Percentiles rank a stretch among this genome's conserved stretches.
These are phyloP conservation scores for Macrosteles quadrilineatus DNA, from an alignment of 1,140 invertebrate species.

Conservation along the genomic window DNA sequence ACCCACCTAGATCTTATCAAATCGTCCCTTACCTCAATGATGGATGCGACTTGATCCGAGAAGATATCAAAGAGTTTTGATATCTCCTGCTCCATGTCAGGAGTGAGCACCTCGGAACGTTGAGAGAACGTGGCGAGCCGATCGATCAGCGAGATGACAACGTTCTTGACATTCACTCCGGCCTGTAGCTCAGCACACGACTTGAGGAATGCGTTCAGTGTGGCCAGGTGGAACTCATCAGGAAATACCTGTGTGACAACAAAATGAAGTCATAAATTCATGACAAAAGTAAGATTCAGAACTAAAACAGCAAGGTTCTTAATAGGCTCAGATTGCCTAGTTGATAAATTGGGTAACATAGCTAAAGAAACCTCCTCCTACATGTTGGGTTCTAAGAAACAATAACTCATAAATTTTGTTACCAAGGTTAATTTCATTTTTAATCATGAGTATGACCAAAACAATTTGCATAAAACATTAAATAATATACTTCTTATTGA, in stretches of 20 bases:
- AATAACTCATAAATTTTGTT: no score
- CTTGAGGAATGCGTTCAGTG: constrained; percentile 91
- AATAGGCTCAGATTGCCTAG: no score
- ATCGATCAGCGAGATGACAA: constrained; percentile 96
- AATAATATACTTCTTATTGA: no score
- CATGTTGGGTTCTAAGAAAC: no score
- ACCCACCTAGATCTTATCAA: constrained; percentile 20
- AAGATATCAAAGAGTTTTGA: constrained; percentile 98
- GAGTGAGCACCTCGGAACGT: constrained; percentile 56
- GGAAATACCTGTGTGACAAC: constrained; percentile 85
- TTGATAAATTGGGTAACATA: no score
- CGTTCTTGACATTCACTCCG: constrained; percentile 97
- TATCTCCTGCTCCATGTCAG: constrained; percentile 62
- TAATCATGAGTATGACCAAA: no score
- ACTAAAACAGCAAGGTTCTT: no score
- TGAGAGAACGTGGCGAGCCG: constrained; percentile 83
- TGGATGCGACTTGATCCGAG: constrained; percentile 94
- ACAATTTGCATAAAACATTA: no score
- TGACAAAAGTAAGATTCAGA: no score
- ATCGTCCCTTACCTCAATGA: constrained; percentile 75
- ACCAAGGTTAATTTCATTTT: no score
- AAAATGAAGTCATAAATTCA: no score
- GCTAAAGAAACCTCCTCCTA: no score
- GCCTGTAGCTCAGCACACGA: constrained; percentile 95
- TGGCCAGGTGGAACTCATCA: constrained; percentile 98